Evolutionary conservation across 2,888 invertebrate genomes (phyloP), one percentile per base, ranked within the genome.

Genomic region (Limulus polyphemus): DNA sequence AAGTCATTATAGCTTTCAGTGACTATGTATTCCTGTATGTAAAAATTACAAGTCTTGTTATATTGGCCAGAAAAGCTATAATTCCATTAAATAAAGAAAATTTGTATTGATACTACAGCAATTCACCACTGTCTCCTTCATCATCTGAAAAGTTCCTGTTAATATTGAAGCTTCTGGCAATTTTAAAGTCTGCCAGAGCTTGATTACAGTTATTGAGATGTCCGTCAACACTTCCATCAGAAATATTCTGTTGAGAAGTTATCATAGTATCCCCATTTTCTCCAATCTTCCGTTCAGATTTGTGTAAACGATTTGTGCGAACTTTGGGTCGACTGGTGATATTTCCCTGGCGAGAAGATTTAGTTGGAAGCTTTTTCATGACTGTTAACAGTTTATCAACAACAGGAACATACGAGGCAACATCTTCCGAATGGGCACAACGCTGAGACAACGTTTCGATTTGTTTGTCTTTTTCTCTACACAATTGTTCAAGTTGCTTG

Each of bases 111-210:
- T 1, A 7, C 32, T 32, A 32, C 32, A 32, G 32, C 9, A 54
- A 5, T 54, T 54, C 17, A 2, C 54, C 54, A 54, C 32, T 54
- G 16, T 54, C 54, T 16, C 54, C 64, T 52, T 67, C 66, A 59
- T 70, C 70, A 60, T 69, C 70, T 48, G 68, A 68, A 62, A 70
- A 70, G 58, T 70, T 70, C 46, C 69, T 68, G 62, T 67, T 70
- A 14, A 70, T 70, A 55, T 70, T 70, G 60, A 70, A 70, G 62
- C 70, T 70, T 50, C 70, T 61, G 48, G 67, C 69, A 50, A 70
- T 69, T 54, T 65, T 65, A 54, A 70, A 51, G 55, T 70, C 69
- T 57, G 69, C 59, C 32, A 32, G 1, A 55, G 62, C 59, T 48
- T 61, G 64, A 46, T 59, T 65, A 11, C 62, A 59, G 13, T 59